A percentile compares a stretch with the other conserved stretches of the same genome.
phyloP scores from a whole-genome alignment of 2,797 vertebrate genomes.

The Gobio occitaniae region DNA sequence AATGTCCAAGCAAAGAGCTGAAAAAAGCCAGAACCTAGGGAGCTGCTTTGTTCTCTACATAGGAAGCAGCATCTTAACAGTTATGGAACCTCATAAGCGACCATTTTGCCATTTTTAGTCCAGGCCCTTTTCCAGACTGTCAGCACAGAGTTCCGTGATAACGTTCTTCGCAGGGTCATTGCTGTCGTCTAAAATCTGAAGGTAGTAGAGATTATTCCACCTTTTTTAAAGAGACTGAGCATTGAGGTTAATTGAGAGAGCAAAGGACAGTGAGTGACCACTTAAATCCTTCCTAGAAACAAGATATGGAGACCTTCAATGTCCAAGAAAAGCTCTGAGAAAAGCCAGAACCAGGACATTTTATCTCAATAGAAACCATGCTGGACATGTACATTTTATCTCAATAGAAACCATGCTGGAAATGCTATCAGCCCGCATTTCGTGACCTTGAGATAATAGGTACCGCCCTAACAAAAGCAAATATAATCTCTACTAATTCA shows the following conservation, averaged over 20 bases:
- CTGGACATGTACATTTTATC: not conserved
- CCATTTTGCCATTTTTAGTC: slow-evolving; percentile 29
- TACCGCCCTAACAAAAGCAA: not conserved
- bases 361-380: not conserved
- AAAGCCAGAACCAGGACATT: not conserved
- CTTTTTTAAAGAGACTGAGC: not conserved
- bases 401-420: not conserved
- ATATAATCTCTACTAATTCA: not conserved
- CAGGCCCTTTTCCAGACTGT: slow-evolving; percentile 58
- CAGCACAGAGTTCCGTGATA: slow-evolving; percentile 51
- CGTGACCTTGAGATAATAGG: not conserved
- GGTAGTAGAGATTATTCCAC: not conserved
- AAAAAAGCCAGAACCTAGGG: not conserved
- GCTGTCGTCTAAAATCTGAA: slow-evolving; percentile 62
- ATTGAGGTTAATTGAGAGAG: not conserved
- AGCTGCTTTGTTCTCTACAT: not conserved
- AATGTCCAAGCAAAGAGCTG: not conserved
- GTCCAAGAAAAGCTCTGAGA: not conserved
- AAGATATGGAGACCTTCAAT: not conserved
- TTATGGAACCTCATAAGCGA: not conserved
- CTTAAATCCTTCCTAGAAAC: not conserved
- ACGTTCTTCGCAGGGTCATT: slow-evolving; percentile 61
- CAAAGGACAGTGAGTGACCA: slow-evolving; percentile 13
- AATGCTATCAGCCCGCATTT: too few species aligned
- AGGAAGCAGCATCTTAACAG: not conserved